Evolutionary conservation across 2,888 invertebrate genomes (phyloP).

Genomic region (Chamaedrilus cognettii): DNA sequence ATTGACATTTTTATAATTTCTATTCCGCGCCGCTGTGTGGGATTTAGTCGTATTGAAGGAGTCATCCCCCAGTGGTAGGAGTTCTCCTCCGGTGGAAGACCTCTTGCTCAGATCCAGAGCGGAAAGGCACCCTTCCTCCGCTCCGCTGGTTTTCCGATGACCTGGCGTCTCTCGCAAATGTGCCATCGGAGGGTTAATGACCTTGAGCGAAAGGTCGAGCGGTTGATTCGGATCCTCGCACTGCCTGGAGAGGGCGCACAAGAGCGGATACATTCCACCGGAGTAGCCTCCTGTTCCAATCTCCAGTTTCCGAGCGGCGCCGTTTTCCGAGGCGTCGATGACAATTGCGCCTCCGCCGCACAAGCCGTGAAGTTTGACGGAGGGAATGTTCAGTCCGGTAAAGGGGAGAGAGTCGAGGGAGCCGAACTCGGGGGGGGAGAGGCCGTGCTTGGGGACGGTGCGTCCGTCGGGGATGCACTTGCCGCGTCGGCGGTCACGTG

Average conservation of each 20-base stretch:
- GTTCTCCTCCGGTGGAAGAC: conserved; percentile 34
- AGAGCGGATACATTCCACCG: neutral
- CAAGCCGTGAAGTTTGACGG: no score
- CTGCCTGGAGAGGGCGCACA: neutral
- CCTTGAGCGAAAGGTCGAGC: conserved; percentile 84
- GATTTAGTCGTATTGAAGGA: no score
- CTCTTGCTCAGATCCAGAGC: conserved; percentile 79
- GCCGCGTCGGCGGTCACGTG: conserved; percentile 67
- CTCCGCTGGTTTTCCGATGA: no score
- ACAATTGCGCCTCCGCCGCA: no score
- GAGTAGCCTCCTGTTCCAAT: neutral
- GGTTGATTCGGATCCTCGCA: conserved; percentile 72
- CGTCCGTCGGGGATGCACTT: conserved; percentile 8
- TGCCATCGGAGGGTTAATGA: conserved; percentile 54
- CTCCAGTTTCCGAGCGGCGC: no score
- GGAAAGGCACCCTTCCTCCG: conserved; percentile 66
- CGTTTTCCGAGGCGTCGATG: no score
- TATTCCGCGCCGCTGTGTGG: no score
- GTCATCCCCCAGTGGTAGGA: no score
- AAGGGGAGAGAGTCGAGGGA: neutral
- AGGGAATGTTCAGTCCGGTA: conserved; percentile 1
- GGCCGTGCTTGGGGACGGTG: neutral
- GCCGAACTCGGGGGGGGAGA: neutral
- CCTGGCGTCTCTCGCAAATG: no score
- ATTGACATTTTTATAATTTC: no score